phyloP scores from a whole-genome alignment of 2,797 vertebrate species.

The Cichlasoma orientale region DNA sequence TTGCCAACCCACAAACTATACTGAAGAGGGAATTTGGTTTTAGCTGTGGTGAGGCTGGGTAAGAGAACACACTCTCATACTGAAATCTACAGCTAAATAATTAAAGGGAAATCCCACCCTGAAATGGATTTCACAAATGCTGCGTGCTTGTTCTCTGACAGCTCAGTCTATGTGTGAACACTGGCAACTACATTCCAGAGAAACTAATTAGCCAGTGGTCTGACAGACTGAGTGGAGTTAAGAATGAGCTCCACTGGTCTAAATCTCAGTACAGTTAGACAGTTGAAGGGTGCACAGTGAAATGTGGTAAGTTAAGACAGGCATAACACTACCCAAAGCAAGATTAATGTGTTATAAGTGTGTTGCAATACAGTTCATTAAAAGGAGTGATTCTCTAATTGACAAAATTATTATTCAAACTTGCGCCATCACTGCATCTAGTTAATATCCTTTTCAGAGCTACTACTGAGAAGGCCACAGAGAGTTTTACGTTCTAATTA shows the following conservation, averaged over 20 bases:
- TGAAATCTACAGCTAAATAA: conserved; percentile 54
- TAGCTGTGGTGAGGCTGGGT: conserved; percentile 6
- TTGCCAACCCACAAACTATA: conserved; percentile 1
- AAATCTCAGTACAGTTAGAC: conserved; percentile 40
- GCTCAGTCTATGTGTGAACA: conserved; percentile 51
- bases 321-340: background rate
- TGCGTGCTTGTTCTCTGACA: conserved; percentile 53
- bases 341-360: background rate
- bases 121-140: conserved; percentile 51
- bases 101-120: conserved; percentile 54
- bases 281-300: conserved; percentile 17
- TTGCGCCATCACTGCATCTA: background rate
- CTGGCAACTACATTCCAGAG: conserved; percentile 54
- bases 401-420: conserved; percentile 1
- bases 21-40: conserved; percentile 30
- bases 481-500: background rate
- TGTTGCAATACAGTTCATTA: background rate
- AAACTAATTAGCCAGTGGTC: conserved; percentile 61
- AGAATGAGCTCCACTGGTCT: conserved; percentile 32
- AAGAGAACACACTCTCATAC: conserved; percentile 17
- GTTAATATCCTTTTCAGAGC: background rate
- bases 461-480: background rate
- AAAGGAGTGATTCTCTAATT: background rate
- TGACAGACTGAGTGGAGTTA: conserved; percentile 52
- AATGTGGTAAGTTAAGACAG: conserved; percentile 21